Base-by-base conservation (phyloP, 2,888 invertebrate genomes). In the Germaria angustata region DNA sequence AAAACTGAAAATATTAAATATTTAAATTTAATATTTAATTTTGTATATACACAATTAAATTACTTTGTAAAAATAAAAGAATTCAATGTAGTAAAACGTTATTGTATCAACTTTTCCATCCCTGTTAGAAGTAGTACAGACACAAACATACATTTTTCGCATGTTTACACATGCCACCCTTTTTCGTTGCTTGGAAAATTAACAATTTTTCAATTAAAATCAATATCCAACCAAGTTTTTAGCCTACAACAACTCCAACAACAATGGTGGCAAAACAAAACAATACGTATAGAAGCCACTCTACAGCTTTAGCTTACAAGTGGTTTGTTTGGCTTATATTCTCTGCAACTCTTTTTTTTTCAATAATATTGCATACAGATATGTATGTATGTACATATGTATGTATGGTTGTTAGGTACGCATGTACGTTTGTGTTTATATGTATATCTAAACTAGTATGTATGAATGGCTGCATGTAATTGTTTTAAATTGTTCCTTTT, bases 141-240 rank as follows among this genome's bases (percentile, higher is more conserved):
- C 28, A 11, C 7, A 8, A 2, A n/a, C 17, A 17, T 28, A 17
- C 1, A 39, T n/a, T 36, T 20, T 6, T 5, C 9, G 34, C 34
- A 20, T 49, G 34, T 57, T 32, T 57, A 36, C 46, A 65, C 49
- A 36, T 68, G 66, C 51, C n/a, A n/a, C n/a, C n/a, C 36, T 39
- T 80, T 66, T 24, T 53, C 61, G 61, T 49, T 78, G 82, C 76
- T 84, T 89, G 87, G 90, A 88, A 90, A 90, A 90, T 90, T 90
- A 90, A 90, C 91, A 90, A 90, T 90, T 90, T 90, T 90, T 89
- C 90, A 90, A 90, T 90, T 90, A 90, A 90, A 90, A 90, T 90
- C 90, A 90, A 90, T 90, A 90, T 81, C 68, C 68, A 78, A 78
- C 78, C 73, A 73, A 78, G 72, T 77, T 81, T 81, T 81, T 55